Evolutionary conservation across 2,888 invertebrate species (phyloP).

Genomic region (Hedychridium roseum): DNA sequence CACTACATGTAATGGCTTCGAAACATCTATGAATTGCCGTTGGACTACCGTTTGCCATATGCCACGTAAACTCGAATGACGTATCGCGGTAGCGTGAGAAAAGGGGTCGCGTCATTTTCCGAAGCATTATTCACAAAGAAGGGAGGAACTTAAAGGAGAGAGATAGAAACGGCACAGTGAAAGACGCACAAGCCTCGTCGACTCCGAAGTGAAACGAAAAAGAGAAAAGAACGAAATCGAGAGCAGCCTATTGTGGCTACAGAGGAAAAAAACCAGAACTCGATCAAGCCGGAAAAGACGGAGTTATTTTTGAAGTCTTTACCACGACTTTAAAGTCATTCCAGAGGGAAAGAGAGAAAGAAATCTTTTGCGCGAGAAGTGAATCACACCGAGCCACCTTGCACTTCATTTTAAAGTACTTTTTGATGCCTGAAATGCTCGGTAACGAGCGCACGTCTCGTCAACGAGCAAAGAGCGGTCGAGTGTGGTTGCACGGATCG

Average conservation of each 20-base stretch:
- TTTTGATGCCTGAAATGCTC: constrained; percentile 44
- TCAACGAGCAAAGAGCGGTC: constrained; percentile 34
- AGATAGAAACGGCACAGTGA: no score
- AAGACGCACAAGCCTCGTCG: constrained; percentile 3
- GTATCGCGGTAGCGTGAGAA: constrained; percentile 34
- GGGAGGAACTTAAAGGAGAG: no score
- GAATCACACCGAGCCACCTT: no score
- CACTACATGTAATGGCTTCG: no score
- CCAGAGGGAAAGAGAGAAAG: constrained; percentile 20
- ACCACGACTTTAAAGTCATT: no score
- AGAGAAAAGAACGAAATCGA: constrained; percentile 11
- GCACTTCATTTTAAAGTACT: no score
- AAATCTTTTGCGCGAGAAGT: no score
- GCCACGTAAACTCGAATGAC: constrained; percentile 56
- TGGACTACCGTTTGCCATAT: constrained; percentile 39
- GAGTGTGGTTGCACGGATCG: constrained; percentile 46
- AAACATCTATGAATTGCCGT: no score
- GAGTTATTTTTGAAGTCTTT: no score
- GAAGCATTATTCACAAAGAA: constrained; percentile 28
- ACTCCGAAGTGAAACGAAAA: background rate
- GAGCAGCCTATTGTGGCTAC: no score
- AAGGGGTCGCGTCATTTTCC: constrained; percentile 35
- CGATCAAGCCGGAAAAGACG: constrained; percentile 22
- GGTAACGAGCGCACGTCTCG: constrained; percentile 40
- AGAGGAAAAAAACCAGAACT: background rate